Evolutionary conservation across 2,797 vertebrate genomes (phyloP).

Genomic region (Champsocephalus esox): DNA sequence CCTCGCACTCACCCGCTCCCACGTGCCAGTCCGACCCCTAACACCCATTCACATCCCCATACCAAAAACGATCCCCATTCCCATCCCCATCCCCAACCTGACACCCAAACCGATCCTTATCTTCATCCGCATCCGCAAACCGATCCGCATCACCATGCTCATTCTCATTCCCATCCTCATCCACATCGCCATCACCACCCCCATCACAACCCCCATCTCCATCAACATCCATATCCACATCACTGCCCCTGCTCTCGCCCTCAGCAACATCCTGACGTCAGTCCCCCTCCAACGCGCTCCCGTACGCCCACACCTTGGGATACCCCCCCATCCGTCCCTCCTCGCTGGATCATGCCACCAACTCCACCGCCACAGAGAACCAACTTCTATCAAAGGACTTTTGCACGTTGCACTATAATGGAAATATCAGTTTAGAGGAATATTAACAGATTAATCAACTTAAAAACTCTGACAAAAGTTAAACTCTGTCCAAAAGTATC

Average conservation of each 20-base stretch:
- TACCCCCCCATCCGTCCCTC: conserved; percentile 75
- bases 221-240: conserved; percentile 55
- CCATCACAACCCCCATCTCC: conserved; percentile 5
- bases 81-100: conserved; percentile 40
- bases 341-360: conserved; percentile 77
- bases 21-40: conserved; percentile 33
- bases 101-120: conserved; percentile 56
- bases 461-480: conserved; percentile 3
- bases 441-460: conserved; percentile 20
- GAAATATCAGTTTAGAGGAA: conserved; percentile 82
- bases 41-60: conserved; percentile 26
- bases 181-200: conserved; percentile 29
- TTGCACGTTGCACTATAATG: conserved; percentile 84
- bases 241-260: conserved; percentile 42
- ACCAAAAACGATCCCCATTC: conserved; percentile 24
- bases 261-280: conserved; percentile 58
- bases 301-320: conserved; percentile 67
- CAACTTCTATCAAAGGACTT: conserved; percentile 82
- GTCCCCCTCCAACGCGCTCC: conserved; percentile 54
- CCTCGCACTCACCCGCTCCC: conserved; percentile 67
- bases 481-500: conserved; percentile 24
- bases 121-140: conserved; percentile 57
- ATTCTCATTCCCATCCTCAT: conserved; percentile 56
- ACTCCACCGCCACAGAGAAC: conserved; percentile 77
- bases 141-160: conserved; percentile 57